These are phyloP conservation scores for Amphimallon solstitiale DNA, from an alignment of 2,888 invertebrate species.

Conservation along the genomic window DNA sequence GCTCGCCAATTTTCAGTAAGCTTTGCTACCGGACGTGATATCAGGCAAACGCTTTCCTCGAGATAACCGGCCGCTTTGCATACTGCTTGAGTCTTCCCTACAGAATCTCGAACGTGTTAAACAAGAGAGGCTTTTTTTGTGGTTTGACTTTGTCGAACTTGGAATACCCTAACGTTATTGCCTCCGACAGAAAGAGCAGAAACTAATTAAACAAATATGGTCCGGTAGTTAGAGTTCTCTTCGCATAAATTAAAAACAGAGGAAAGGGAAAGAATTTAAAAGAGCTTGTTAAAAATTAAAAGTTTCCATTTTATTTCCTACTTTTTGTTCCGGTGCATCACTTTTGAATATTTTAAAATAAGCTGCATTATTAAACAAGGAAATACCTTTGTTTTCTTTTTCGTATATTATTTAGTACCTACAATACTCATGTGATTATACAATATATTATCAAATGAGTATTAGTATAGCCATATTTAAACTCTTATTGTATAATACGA, in stretches of 20 bases:
- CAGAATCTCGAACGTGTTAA: slow-evolving; percentile 17
- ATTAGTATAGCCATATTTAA: no score
- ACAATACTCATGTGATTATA: no score
- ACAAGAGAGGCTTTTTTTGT: slow-evolving; percentile 20
- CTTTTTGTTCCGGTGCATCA: no score
- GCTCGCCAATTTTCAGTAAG: slow-evolving; percentile 20
- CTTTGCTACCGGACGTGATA: slow-evolving; percentile 15
- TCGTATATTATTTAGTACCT: no score
- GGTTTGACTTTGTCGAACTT: slow-evolving; percentile 6
- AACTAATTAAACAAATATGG: slow-evolving; percentile 14
- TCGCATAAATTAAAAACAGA: slow-evolving; percentile 1
- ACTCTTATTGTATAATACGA: no score
- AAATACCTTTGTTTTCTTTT: no score
- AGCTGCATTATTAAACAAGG: no score
- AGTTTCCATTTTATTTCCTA: no score
- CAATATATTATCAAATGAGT: no score
- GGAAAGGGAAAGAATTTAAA: not conserved
- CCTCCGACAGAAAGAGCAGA: slow-evolving; percentile 2
- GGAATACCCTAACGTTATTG: not conserved
- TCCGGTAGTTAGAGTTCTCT: not conserved
- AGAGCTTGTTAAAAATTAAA: no score
- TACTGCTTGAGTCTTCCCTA: not conserved
- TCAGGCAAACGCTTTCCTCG: slow-evolving; percentile 17
- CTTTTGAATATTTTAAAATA: no score
- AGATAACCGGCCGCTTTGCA: slow-evolving; percentile 5